Evolutionary conservation across 2,113 vertebrate genomes (phyloP).

Genomic region (Chionomys nivalis): DNA sequence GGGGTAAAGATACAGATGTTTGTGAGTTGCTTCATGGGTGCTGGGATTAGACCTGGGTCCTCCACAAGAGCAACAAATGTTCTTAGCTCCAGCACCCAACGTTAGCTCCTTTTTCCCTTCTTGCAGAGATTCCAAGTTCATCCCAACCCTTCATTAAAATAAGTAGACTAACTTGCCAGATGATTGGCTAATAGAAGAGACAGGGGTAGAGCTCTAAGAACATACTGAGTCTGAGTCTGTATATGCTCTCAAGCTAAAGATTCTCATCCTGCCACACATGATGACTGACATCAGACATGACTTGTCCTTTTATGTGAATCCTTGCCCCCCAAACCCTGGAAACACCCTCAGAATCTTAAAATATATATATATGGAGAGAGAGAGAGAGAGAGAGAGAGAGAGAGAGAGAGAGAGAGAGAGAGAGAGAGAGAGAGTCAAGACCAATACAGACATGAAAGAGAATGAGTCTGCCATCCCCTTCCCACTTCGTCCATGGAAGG

Average conservation of each 20-base stretch:
- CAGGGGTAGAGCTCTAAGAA: too few species aligned
- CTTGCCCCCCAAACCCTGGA: background rate
- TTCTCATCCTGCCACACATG: background rate
- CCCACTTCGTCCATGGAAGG: background rate
- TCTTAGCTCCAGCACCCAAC: background rate
- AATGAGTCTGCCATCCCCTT: rapidly evolving
- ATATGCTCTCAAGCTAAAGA: background rate
- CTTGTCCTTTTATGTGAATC: background rate
- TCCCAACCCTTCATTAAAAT: background rate
- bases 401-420: too few species aligned
- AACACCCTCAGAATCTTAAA: background rate
- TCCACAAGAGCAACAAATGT: background rate
- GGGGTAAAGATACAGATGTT: background rate
- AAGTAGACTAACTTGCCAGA: background rate
- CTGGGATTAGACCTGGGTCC: background rate
- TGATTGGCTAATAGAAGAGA: background rate
- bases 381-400: too few species aligned
- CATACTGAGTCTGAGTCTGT: background rate
- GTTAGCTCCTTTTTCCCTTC: background rate
- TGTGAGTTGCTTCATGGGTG: background rate
- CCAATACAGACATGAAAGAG: background rate
- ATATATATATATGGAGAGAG: too few species aligned
- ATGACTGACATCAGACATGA: background rate
- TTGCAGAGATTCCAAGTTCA: background rate
- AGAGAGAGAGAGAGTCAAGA: too few species aligned